Conservation (phyloP, 2,888 invertebrate genomes). For the Sphaerophoria taeniata region DNA sequence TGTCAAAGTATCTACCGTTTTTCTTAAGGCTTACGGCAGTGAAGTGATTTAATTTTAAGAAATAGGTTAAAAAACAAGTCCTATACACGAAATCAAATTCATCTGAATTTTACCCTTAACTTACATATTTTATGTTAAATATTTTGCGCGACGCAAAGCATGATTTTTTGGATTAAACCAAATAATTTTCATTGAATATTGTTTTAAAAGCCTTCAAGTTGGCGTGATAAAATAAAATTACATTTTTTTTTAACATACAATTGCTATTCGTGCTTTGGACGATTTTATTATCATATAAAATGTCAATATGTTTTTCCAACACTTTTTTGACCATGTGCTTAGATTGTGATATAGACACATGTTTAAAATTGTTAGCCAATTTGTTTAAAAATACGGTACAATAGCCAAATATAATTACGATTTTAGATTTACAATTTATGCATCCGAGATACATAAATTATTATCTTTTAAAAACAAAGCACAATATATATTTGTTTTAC, state of each 20-base stretch:
- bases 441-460: slow-evolving; percentile 3
- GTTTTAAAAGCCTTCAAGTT: not conserved
- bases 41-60: no score
- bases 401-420: slow-evolving; percentile 53
- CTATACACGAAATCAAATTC: no score
- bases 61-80: no score
- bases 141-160: no score
- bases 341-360: slow-evolving; percentile 28
- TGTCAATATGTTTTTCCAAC: not conserved
- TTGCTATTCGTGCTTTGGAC: slow-evolving; percentile 51
- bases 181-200: not conserved
- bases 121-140: no score
- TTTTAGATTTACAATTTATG: slow-evolving; percentile 3
- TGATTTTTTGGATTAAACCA: no score
- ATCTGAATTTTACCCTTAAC: no score
- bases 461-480: slow-evolving; percentile 9
- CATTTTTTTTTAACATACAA: slow-evolving; percentile 17
- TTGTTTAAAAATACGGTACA: slow-evolving; percentile 50
- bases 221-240: not conserved
- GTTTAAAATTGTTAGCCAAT: slow-evolving; percentile 55
- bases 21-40: no score
- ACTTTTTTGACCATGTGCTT: slow-evolving; percentile 5
- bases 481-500: not conserved
- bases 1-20: no score
- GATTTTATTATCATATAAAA: slow-evolving; percentile 22